Percentiles rank a stretch among this genome's conserved stretches.
Conservation (phyloP, 2,888 invertebrate species). For the Anaspis maculata region DNA sequence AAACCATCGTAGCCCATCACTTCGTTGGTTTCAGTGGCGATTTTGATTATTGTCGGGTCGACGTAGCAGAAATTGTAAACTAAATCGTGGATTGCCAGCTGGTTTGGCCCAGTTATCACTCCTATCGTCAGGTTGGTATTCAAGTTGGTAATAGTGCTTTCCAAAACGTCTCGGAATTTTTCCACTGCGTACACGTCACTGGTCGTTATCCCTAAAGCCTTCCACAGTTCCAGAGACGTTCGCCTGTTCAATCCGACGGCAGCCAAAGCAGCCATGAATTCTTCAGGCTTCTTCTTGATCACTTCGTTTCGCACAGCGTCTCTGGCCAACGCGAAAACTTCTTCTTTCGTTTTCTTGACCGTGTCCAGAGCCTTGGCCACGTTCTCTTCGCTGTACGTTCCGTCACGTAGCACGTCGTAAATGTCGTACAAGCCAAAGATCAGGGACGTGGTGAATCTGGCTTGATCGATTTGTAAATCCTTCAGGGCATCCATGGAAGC, state of each 20-base stretch:
- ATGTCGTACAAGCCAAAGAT: neutral
- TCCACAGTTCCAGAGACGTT: neutral
- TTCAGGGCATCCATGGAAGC: neutral
- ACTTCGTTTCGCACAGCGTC: neutral
- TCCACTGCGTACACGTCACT: neutral
- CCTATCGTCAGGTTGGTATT: neutral
- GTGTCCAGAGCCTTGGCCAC: neutral
- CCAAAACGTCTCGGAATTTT: neutral
- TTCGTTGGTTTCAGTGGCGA: neutral
- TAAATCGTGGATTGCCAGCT: neutral
- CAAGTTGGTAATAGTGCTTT: neutral
- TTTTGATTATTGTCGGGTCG: neutral
- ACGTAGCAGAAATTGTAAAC: neutral
- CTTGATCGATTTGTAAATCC: neutral
- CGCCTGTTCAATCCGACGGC: neutral
- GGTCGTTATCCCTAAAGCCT: neutral
- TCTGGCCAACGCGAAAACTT: neutral
- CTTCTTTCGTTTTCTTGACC: neutral
- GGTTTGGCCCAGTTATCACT: neutral
- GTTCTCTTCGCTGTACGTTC: neutral
- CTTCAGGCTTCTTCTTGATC: neutral
- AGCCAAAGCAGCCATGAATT: neutral
- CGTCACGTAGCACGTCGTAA: slow-evolving; percentile 1
- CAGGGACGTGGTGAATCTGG: neutral
- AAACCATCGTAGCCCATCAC: neutral